Evolutionary conservation across 2,888 invertebrate genomes (phyloP).

Genomic region (Chloroclystis v-ata): DNA sequence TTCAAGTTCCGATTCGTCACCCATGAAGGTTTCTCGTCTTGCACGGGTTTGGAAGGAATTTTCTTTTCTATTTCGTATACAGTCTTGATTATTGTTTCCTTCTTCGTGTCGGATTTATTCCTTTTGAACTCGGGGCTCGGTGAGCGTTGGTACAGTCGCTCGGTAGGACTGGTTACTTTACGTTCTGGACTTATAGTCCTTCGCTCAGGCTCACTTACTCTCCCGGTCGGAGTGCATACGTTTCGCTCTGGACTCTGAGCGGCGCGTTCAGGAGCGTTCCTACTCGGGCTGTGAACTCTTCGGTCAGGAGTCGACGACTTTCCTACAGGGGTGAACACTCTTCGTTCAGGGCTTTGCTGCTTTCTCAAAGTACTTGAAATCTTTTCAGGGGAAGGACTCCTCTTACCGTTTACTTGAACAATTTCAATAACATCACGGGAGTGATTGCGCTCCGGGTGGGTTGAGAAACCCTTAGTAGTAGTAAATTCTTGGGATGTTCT

Average conservation of each 20-base stretch:
- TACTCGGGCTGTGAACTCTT: conserved; percentile 32
- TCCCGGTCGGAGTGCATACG: conserved; percentile 15
- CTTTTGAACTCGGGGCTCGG: conserved; percentile 56
- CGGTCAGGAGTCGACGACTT: conserved; percentile 26
- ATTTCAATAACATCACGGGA: conserved; percentile 57
- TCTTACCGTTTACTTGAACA: conserved; percentile 50
- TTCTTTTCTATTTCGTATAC: conserved; percentile 54
- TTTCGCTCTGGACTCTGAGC: conserved; percentile 1
- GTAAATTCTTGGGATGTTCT: conserved; percentile 42
- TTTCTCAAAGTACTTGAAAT: conserved; percentile 39
- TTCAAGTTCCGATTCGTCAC: conserved; percentile 78
- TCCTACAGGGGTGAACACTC: conserved; percentile 24
- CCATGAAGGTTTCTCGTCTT: conserved; percentile 81
- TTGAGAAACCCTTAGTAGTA: conserved; percentile 38
- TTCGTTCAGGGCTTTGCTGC: conserved; percentile 34
- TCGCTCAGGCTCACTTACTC: conserved; percentile 28
- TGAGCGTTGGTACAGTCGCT: conserved; percentile 44
- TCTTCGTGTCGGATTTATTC: conserved; percentile 42
- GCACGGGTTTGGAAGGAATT: conserved; percentile 48
- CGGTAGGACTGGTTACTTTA: conserved; percentile 32
- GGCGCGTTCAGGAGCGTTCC: conserved; percentile 29
- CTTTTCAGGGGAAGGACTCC: conserved; percentile 57
- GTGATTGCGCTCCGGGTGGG: conserved; percentile 41
- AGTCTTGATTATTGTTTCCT: conserved; percentile 57
- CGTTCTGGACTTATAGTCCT: conserved; percentile 29